Base-by-base conservation (phyloP, 2,888 invertebrate species). In the Agrypnus murinus region DNA sequence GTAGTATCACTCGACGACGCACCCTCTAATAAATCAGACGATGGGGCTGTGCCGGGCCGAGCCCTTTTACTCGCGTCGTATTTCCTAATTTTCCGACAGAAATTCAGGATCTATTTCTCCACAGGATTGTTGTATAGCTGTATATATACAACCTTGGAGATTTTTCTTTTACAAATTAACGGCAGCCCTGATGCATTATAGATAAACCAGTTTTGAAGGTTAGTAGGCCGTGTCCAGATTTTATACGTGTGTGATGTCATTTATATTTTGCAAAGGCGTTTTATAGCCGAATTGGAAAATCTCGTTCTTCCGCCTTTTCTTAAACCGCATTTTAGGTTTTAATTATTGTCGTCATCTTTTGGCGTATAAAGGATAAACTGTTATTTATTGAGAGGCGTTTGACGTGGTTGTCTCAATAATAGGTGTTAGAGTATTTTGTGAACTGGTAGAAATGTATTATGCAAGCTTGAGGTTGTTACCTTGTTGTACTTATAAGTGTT, bases 1-100 rank as follows among this genome's bases (percentile, higher is more conserved):
- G 50, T 43, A 43, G 53, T 58, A 58, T 58, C 38, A 58, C 58
- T 38, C 58, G 58, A 17, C 58, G 58, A 17, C 58, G 58, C 58
- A 38, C 58, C 58, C 38, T 38, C 58, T 6, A 17, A 40, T 58
- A 58, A 58, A 58, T 58, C 58, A 58, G 38, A 17, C 58, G 58
- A 17, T 40, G 25, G 38, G 58, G 38, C 34, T 38, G 38, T 38
- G 15, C 15, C 6, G 57, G 57, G 40, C 58, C 58, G 10, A 58
- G 58, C 58, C 25, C 58, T 38, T 58, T 53, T 25, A 38, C 25
- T 38, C 58, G 36, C 58, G 10, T 58, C 58, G 58, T 58, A 58
- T 58, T 58, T 58, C 38, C 58, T 19, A 58, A 58, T 58, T 58
- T 58, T 17, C 40, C 40, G 58, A 40, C 58, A 40, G 36, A 55